Conservation (phyloP, 2,797 vertebrate species). For the Micrastur ruficollis region DNA sequence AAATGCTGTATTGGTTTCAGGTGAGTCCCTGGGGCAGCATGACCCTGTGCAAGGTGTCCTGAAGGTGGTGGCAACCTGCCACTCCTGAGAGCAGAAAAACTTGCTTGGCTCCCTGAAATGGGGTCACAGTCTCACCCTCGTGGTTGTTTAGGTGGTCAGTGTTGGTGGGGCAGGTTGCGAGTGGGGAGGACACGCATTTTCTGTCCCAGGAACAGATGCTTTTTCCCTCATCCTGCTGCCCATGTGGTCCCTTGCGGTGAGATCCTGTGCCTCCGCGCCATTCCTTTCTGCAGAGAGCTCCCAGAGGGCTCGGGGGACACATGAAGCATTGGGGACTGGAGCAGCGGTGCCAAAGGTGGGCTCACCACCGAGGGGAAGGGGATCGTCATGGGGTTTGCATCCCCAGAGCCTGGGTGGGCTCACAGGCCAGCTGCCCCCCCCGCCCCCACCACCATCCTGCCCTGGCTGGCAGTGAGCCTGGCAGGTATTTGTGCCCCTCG, state of each 20-base stretch:
- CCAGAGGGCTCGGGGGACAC: no score
- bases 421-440: neutral
- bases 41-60: neutral
- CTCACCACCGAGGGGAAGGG: neutral
- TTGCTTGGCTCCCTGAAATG: neutral
- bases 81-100: neutral
- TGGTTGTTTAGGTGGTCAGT: neutral
- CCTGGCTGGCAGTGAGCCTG: neutral
- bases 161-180: neutral
- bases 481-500: neutral
- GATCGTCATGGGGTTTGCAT: accelerated
- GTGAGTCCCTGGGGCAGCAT: neutral
- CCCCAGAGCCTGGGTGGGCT: neutral
- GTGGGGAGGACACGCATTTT: neutral
- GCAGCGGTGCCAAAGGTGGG: neutral
- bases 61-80: neutral
- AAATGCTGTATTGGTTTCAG: neutral
- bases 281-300: neutral
- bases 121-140: neutral
- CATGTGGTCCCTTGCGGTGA: neutral
- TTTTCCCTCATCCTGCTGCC: neutral
- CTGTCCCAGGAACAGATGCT: neutral
- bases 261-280: accelerated
- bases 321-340: accelerated
- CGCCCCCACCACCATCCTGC: neutral